Evolutionary conservation across 2,797 vertebrate genomes (phyloP).

Genomic region (Selene dorsalis): DNA sequence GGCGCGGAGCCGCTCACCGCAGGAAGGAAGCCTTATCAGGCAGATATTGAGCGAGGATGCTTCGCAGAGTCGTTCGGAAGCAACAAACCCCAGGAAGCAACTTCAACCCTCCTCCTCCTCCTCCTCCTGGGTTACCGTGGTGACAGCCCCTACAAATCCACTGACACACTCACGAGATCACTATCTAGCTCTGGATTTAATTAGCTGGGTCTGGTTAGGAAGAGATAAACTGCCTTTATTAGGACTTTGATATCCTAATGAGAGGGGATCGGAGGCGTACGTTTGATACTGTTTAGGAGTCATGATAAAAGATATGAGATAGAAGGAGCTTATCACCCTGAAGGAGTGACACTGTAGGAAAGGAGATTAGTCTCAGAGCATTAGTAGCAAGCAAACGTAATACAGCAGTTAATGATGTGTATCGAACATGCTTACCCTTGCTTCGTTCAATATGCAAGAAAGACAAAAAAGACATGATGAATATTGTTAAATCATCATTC

Average conservation of each 20-base stretch:
- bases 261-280: constrained; percentile 57
- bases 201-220: constrained; percentile 75
- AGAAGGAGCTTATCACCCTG: constrained; percentile 66
- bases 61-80: constrained; percentile 65
- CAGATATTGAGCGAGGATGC: constrained; percentile 68
- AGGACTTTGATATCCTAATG: constrained; percentile 75
- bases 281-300: constrained; percentile 67
- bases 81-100: constrained; percentile 57
- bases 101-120: constrained; percentile 25
- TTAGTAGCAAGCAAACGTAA: constrained; percentile 69
- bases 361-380: constrained; percentile 74
- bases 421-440: constrained; percentile 66
- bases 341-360: constrained; percentile 57
- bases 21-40: constrained; percentile 75
- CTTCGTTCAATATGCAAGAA: constrained; percentile 46
- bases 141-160: constrained; percentile 80
- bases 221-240: constrained; percentile 77
- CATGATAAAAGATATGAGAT: constrained; percentile 67
- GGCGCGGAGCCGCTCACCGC: constrained; percentile 17
- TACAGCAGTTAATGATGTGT: constrained; percentile 72
- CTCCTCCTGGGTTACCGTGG: constrained; percentile 70
- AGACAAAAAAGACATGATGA: constrained; percentile 4
- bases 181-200: constrained; percentile 79
- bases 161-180: constrained; percentile 81
- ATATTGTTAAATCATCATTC: constrained; percentile 40